These are phyloP conservation scores for Anguilla japonica DNA, from an alignment of 2,113 vertebrate species.

Conservation along the genomic window DNA sequence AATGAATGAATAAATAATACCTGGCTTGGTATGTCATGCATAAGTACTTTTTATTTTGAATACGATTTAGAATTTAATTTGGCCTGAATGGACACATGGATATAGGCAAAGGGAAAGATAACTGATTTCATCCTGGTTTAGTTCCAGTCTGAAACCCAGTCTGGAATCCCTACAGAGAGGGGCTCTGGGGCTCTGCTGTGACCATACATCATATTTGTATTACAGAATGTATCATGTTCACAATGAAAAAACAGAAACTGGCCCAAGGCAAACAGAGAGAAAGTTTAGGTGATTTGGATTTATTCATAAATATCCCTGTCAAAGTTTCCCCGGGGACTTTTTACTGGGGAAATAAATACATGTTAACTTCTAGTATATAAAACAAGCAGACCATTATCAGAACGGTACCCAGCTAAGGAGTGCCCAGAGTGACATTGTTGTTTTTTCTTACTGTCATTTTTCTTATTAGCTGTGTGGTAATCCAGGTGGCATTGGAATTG, in stretches of 20 bases:
- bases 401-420: no score
- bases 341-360: no score
- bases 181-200: background rate
- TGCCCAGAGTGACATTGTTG: no score
- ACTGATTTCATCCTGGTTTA: background rate
- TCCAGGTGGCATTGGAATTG: background rate
- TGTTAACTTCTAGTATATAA: no score
- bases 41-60: background rate
- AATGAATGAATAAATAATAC: background rate
- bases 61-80: background rate
- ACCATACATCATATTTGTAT: background rate
- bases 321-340: background rate
- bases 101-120: background rate
- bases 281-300: background rate
- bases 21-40: background rate
- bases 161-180: background rate
- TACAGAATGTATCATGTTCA: background rate
- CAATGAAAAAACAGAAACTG: background rate
- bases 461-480: background rate
- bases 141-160: slow-evolving; percentile 3
- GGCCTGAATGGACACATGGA: background rate
- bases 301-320: background rate
- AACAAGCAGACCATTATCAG: no score
- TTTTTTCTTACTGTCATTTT: no score
- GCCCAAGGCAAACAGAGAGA: background rate